These are phyloP conservation scores for Alces alces DNA, from an alignment of 2,113 vertebrate genomes.

Conservation along the genomic window DNA sequence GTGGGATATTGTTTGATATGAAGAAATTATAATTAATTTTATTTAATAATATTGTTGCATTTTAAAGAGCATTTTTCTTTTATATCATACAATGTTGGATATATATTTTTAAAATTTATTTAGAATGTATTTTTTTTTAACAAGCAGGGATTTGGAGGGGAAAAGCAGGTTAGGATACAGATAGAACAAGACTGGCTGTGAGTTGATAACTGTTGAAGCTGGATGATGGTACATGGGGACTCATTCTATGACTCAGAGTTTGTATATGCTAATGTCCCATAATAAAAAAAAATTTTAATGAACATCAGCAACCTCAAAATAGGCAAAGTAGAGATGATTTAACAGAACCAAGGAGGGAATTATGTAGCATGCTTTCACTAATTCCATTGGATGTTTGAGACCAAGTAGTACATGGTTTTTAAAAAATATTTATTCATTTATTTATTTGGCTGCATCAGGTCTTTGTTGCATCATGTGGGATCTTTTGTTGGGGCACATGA, in stretches of 20 bases:
- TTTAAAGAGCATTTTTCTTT: constrained; percentile 9
- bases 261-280: not conserved
- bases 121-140: not conserved
- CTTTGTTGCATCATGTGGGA: not conserved
- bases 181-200: not conserved
- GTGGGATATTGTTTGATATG: not conserved
- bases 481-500: not conserved
- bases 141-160: not conserved
- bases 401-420: not conserved
- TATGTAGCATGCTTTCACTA: not conserved
- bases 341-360: not conserved
- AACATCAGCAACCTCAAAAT: not conserved
- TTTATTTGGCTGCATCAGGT: not conserved
- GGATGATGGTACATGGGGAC: too few relatives aligned
- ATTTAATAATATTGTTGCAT: not conserved
- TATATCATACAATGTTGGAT: not conserved
- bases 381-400: not conserved
- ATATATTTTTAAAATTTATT: not conserved
- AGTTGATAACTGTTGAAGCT: not conserved
- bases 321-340: not conserved
- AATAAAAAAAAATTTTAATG: not conserved
- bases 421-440: not conserved
- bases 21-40: constrained; percentile 5
- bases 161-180: not conserved
- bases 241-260: not conserved